Evolutionary conservation across 2,797 vertebrate species (phyloP), one percentile per base, ranked within the genome.

Genomic region (Scyliorhinus canicula): DNA sequence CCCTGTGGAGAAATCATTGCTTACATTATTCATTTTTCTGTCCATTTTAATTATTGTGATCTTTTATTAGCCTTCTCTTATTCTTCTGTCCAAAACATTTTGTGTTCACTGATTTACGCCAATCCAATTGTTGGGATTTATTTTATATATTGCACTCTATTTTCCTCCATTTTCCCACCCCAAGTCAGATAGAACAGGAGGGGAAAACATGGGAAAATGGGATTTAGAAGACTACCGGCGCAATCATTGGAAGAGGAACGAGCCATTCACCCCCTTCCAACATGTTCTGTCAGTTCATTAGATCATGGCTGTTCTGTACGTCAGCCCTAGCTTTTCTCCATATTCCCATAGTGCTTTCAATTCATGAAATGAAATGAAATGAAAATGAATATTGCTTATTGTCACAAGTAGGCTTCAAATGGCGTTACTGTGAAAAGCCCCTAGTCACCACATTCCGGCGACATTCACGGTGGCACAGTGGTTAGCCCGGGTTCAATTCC

Each of bases 1-100:
- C n/a, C 88, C 88, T 3, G n/a, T 65, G 57, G 88, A 65, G 88
- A 91, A 91, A 91, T 91, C 88, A 65, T 91, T 91, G 65, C n/a
- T 91, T 91, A 44, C 60, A 91, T 65, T 91, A 65, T 91, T 91
- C 88, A 44, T 44, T 40, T 91, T 65, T 65, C 60, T 91, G 60
- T 91, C 57, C n/a, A 63, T 40, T 91, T 91, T 91, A 91, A 91
- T 65, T 91, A 44, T 26, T 63, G 60, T 91, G 88, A 91, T 65
- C n/a, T 65, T 91, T 65, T 65, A 65, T 65, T 91, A 91, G 88
- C 60, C 40, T 91, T 44, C n/a, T 91, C 88, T 44, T 91, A 26
- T 65, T 91, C 3, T 21, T 91, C n/a, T 26, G 8, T 86, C 3
- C 12, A 86, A 86, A 86, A 12, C 47, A 86, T 86, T 86, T 86